These are phyloP conservation scores for Umimayanthus kanabou DNA, from an alignment of 92 coral and sea anemone genomes.

Conservation along the genomic window DNA sequence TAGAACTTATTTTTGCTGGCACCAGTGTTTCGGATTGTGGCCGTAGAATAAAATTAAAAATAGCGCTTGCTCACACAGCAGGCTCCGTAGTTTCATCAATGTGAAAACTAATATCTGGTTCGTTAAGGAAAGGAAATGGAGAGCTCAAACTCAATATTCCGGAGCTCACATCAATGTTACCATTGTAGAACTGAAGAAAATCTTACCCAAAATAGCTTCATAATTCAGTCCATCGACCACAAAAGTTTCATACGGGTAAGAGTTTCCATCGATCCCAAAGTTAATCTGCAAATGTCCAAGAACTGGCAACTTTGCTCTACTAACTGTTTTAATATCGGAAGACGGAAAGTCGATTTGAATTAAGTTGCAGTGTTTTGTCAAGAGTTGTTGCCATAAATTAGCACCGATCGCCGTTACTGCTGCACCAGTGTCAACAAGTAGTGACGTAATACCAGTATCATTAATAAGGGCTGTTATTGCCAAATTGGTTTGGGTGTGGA, in stretches of 20 bases:
- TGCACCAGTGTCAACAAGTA: slow-evolving; percentile 44
- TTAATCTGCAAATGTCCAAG: slow-evolving; percentile 15
- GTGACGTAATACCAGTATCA: background rate
- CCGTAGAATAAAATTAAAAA: slow-evolving; percentile 31
- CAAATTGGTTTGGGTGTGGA: background rate
- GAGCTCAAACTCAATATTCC: slow-evolving; percentile 6
- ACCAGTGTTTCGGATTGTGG: slow-evolving; percentile 47
- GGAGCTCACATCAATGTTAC: slow-evolving; percentile 14
- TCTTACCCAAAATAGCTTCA: slow-evolving; percentile 42
- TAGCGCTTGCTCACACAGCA: slow-evolving; percentile 36
- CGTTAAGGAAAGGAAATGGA: slow-evolving; percentile 17
- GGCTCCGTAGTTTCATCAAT: background rate
- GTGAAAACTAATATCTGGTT: background rate
- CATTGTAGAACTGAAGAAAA: slow-evolving; percentile 25
- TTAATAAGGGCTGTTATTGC: slow-evolving; percentile 21
- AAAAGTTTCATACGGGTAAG: slow-evolving; percentile 35
- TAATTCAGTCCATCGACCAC: slow-evolving; percentile 44
- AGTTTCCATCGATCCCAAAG: slow-evolving; percentile 11
- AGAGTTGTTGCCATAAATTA: background rate
- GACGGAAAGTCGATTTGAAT: background rate
- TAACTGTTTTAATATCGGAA: slow-evolving; percentile 27
- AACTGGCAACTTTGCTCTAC: slow-evolving; percentile 33
- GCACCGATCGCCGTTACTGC: slow-evolving; percentile 29
- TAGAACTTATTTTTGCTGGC: slow-evolving; percentile 20
- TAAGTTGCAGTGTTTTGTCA: background rate